Base-by-base conservation (phyloP, 2,113 vertebrate species). In the Hymenochirus boettgeri region DNA sequence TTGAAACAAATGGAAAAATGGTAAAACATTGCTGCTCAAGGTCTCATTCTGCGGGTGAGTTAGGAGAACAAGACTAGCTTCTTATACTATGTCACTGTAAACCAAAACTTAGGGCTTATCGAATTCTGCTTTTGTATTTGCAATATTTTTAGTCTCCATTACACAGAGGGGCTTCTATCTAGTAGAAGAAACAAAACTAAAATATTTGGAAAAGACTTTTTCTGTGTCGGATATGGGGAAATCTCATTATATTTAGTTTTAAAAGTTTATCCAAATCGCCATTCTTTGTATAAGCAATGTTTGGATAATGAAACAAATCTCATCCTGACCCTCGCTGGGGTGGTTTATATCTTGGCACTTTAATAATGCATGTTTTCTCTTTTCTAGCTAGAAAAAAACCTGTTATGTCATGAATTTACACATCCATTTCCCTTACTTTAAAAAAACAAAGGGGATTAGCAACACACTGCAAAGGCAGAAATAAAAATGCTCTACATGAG, bases 11-110 rank as follows among this genome's bases (percentile, higher is more conserved):
- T 54, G 54, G 58, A 57, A 35, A n/a, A 47, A 17, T 60, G 72
- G 76, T 29, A n/a, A 47, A 17, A 58, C 72, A 75, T 81, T 83
- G 83, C 87, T 89, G 86, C 89, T 92, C 85, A 81, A 80, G 79
- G 79, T 81, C 75, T 79, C 62, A 76, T 70, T 23, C 70, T 73
- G 6, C 15, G 3, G 33, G 10, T 35, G 33, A 12, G 4, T 78
- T 78, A 79, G 76, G 76, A 53, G 52, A 45, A 72, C 69, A 71
- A 31, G 56, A 75, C 75, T 73, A 78, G 83, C 75, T 82, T 70
- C 72, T 80, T 74, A 42, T 65, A 71, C 75, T 73, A 55, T 74
- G 78, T 75, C 82, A 81, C 77, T 79, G 74, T 82, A 83, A 82
- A 64, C 77, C 79, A 74, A 78, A 79, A 51, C 46, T 70, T 75